Conservation (phyloP, 2,888 invertebrate species). For the Drosophila conformis region DNA sequence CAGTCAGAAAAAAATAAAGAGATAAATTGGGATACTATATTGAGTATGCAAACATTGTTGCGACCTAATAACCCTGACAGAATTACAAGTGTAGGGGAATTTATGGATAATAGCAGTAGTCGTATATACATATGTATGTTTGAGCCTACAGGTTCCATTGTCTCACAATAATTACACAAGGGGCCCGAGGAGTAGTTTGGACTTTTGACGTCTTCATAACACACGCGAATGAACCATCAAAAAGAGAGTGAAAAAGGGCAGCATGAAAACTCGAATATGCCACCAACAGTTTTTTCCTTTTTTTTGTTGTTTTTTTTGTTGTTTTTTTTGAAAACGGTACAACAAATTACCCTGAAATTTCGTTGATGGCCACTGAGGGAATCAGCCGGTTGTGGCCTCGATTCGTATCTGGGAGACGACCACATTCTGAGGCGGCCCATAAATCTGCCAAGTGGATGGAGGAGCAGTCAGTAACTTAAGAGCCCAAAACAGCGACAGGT, state of each 20-base stretch:
- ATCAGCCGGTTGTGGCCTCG: conserved; percentile 12
- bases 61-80: conserved; percentile 37
- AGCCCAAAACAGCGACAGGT: conserved; percentile 64
- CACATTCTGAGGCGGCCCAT: conserved; percentile 59
- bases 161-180: conserved; percentile 27
- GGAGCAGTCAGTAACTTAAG: conserved; percentile 18
- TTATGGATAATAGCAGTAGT: conserved; percentile 4
- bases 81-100: conserved; percentile 20
- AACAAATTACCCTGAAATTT: conserved; percentile 75
- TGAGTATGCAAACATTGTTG: conserved; percentile 47
- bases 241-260: conserved; percentile 24
- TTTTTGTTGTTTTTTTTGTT: conserved; percentile 4
- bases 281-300: conserved; percentile 61
- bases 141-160: conserved; percentile 21
- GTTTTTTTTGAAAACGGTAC: conserved; percentile 35
- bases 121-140: not conserved
- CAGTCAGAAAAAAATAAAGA: conserved; percentile 18
- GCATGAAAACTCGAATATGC: conserved; percentile 37
- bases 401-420: conserved; percentile 55
- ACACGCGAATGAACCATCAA: conserved; percentile 62
- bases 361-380: conserved; percentile 28
- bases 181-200: conserved; percentile 35
- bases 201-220: conserved; percentile 75
- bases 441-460: conserved; percentile 63
- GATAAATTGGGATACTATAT: conserved; percentile 29